Percentiles rank a stretch among this genome's conserved stretches.
Evolutionary conservation across 2,888 invertebrate species (phyloP).

Genomic region (Diaprepes abbreviatus): DNA sequence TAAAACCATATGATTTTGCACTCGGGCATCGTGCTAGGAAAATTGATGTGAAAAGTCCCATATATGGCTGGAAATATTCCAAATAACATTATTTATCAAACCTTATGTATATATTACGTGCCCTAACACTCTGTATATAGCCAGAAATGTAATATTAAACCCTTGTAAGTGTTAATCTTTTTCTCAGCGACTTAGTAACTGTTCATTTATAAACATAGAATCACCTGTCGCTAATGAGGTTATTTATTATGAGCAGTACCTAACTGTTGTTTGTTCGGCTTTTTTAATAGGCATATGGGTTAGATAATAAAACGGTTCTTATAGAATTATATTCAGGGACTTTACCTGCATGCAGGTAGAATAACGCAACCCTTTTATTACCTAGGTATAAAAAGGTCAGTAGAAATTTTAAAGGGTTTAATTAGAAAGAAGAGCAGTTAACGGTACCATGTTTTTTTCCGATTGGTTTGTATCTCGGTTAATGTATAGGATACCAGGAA

Average conservation of each 20-base stretch:
- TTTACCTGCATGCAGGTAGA: conserved; percentile 17
- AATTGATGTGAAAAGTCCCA: too few relatives aligned
- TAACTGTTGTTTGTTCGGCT: conserved; percentile 13
- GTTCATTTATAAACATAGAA: not conserved
- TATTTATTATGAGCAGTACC: conserved; percentile 11
- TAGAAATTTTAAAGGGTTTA: conserved; percentile 14
- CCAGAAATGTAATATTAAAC: too few relatives aligned
- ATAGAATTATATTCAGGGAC: not conserved
- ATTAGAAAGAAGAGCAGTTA: not conserved
- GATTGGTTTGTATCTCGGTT: too few relatives aligned
- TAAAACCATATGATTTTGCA: too few relatives aligned
- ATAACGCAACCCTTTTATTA: conserved; percentile 16
- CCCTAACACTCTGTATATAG: too few relatives aligned
- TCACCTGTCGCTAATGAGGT: conserved; percentile 16
- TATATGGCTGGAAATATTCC: too few relatives aligned
- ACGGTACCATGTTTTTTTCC: not conserved
- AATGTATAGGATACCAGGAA: too few relatives aligned
- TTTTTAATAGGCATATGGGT: conserved; percentile 15
- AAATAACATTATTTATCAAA: too few relatives aligned
- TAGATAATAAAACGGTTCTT: conserved; percentile 23
- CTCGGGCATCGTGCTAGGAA: too few relatives aligned
- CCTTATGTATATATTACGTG: too few relatives aligned
- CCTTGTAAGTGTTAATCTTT: too few relatives aligned
- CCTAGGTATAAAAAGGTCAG: not conserved
- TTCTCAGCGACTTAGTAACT: not conserved